A percentile compares a stretch with the other conserved stretches of the same genome.
These are phyloP conservation scores for Antheraea yamamai DNA, from an alignment of 2,888 invertebrate species.

Conservation along the genomic window DNA sequence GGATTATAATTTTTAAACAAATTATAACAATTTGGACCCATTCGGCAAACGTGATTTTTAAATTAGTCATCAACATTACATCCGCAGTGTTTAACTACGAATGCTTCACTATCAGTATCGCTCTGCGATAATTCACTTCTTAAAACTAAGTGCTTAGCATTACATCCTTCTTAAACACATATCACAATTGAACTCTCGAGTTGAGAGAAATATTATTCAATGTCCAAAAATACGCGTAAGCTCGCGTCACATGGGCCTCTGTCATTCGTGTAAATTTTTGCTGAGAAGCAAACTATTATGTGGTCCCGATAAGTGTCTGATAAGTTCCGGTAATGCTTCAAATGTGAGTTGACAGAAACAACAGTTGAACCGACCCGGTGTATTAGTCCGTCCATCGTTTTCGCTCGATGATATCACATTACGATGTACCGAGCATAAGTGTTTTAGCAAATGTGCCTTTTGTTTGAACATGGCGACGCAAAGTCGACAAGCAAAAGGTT, in stretches of 20 bases:
- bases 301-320: slow-evolving; percentile 92
- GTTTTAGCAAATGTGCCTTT: slow-evolving; percentile 93
- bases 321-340: slow-evolving; percentile 92
- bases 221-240: slow-evolving; percentile 66
- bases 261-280: slow-evolving; percentile 92
- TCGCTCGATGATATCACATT: slow-evolving; percentile 93
- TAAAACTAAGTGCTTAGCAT: slow-evolving; percentile 68
- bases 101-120: slow-evolving; percentile 72
- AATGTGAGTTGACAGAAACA: slow-evolving; percentile 94
- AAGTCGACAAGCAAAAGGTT: slow-evolving; percentile 93
- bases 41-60: slow-evolving; percentile 72
- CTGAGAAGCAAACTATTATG: slow-evolving; percentile 93
- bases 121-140: slow-evolving; percentile 74
- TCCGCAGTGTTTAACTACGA: slow-evolving; percentile 61
- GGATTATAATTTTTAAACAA: slow-evolving; percentile 83
- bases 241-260: slow-evolving; percentile 62
- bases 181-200: slow-evolving; percentile 78
- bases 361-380: slow-evolving; percentile 88
- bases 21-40: slow-evolving; percentile 81
- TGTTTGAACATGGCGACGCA: slow-evolving; percentile 96
- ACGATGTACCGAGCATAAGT: slow-evolving; percentile 93
- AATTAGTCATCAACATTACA: slow-evolving; percentile 66
- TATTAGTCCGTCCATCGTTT: slow-evolving; percentile 84
- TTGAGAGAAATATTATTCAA: slow-evolving; percentile 68
- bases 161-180: slow-evolving; percentile 77